Evolutionary conservation across 2,797 vertebrate genomes (phyloP).

Genomic region (Apodemus agrarius): DNA sequence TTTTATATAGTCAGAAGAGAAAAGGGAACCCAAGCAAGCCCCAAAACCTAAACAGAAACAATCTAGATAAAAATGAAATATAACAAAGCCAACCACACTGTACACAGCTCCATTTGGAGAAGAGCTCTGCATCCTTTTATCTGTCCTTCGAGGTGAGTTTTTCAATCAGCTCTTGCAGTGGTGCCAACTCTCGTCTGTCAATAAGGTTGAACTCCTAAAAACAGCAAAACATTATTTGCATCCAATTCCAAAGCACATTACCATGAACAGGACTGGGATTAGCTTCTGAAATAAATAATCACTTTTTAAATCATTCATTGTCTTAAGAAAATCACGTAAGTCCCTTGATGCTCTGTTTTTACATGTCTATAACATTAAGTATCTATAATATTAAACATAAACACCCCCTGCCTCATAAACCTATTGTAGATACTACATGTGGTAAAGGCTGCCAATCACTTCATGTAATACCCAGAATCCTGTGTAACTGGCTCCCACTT

Average conservation of each 20-base stretch:
- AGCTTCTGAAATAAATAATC: slow-evolving; percentile 53
- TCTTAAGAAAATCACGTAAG: slow-evolving; percentile 32
- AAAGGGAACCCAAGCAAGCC: slow-evolving; percentile 68
- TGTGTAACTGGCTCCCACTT: not conserved
- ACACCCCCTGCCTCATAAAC: not conserved
- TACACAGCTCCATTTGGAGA: slow-evolving; percentile 80
- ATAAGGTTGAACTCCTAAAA: slow-evolving; percentile 98
- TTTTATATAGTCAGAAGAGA: slow-evolving; percentile 75
- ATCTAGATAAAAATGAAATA: slow-evolving; percentile 68
- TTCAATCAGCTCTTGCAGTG: slow-evolving; percentile 99
- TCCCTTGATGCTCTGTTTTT: slow-evolving; percentile 3
- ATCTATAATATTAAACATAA: not conserved
- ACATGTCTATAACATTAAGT: not conserved
- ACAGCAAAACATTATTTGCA: slow-evolving; percentile 27
- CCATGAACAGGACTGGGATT: slow-evolving; percentile 14
- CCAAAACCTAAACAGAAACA: slow-evolving; percentile 69
- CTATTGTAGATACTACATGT: slow-evolving; percentile 24
- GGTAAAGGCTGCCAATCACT: not conserved
- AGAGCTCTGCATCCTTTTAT: slow-evolving; percentile 90
- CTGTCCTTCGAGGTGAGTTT: slow-evolving; percentile 99
- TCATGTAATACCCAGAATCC: not conserved
- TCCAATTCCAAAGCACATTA: slow-evolving; percentile 45
- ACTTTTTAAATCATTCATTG: not conserved
- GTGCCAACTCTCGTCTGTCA: slow-evolving; percentile 97
- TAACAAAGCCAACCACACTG: slow-evolving; percentile 77